Evolutionary conservation across 2,888 invertebrate species (phyloP).

Genomic region (Dinocampus coccinellae): DNA sequence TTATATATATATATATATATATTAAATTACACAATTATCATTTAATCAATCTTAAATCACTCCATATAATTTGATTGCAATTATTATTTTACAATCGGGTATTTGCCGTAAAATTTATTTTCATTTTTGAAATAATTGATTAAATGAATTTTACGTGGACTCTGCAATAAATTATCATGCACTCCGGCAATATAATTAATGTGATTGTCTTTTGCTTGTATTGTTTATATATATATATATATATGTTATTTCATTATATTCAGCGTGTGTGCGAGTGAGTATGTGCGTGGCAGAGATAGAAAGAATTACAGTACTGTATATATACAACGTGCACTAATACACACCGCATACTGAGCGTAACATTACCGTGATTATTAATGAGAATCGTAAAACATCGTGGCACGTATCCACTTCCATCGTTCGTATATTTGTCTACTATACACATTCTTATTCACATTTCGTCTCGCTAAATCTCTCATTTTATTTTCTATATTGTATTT

Average conservation of each 20-base stretch:
- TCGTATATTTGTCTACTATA: slow-evolving; percentile 22
- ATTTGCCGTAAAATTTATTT: slow-evolving; percentile 1
- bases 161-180: slow-evolving; percentile 18
- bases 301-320: too few species aligned
- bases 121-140: not conserved
- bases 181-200: slow-evolving; percentile 18
- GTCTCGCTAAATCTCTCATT: too few species aligned
- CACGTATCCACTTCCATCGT: slow-evolving; percentile 41
- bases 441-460: slow-evolving; percentile 15
- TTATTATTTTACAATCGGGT: not conserved
- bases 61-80: not conserved
- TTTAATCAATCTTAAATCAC: not conserved
- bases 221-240: not conserved
- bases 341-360: slow-evolving; percentile 52
- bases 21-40: not conserved
- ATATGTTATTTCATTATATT: not conserved
- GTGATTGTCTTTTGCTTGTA: slow-evolving; percentile 16
- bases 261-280: not conserved
- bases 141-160: not conserved
- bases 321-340: slow-evolving; percentile 11
- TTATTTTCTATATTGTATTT: too few species aligned
- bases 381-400: slow-evolving; percentile 56
- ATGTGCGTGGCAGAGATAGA: not conserved
- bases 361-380: slow-evolving; percentile 57
- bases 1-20: too few species aligned